Base-by-base conservation (phyloP, 2,888 invertebrate species). In the Sepiola atlantica region DNA sequence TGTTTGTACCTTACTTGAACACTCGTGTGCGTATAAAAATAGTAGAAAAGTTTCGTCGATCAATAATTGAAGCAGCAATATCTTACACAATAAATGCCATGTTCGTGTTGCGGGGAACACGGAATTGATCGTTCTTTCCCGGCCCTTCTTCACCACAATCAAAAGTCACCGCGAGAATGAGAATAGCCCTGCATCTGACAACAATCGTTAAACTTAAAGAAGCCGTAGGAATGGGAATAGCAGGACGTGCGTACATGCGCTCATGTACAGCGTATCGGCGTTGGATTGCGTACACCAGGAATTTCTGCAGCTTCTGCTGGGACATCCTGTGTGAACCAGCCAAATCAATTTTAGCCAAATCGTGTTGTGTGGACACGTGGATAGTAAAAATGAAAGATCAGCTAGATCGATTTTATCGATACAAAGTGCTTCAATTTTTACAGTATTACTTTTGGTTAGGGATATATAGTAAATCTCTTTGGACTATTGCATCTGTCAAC, bases 131-230 rank as follows among this genome's bases (percentile, higher is more conserved):
- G 77, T n/a, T 77, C 45, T n/a, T 77, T 77, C n/a, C 16, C 21
- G 77, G n/a, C n/a, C 77, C 77, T 77, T 77, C 77, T n/a, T 45
- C 45, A 45, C 14, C 18, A n/a, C n/a, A 77, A 77, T 8, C 77
- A 77, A 77, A 77, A 77, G 77, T 32, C 77, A 77, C 77, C 14
- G 32, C 16, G n/a, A n/a, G 32, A 77, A 77, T 77, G n/a, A n/a
- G 77, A 77, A 77, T 77, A n/a, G 77, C 77, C 14, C 77, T 77
- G 77, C n/a, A 77, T 77, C 77, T 77, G 77, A 77, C 77, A 77
- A 77, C 77, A 77, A n/a, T 77, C n/a, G 16, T n/a, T 77, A n/a
- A 77, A 77, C 77, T n/a, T 77, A 32, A 45, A 77, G n/a, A 77
- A 77, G 77, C 77, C 77, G 77, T 32, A 77, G 12, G 4, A 77